These are phyloP conservation scores for Aphelinus atriplicis DNA, from an alignment of 1,140 invertebrate genomes.

Conservation along the genomic window DNA sequence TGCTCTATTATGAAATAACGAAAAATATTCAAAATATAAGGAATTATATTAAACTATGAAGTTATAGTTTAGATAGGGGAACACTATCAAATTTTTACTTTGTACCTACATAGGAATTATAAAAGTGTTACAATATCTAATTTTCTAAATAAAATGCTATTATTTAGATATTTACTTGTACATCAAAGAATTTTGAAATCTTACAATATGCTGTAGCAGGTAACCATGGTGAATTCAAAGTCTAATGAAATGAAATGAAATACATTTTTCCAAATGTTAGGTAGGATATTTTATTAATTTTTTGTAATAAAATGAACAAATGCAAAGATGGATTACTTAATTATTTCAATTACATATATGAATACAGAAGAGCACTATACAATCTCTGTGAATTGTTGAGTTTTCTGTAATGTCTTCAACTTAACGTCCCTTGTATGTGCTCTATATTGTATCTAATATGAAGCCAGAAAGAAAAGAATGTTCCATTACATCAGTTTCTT, in stretches of 20 bases:
- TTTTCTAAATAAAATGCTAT: slow-evolving; percentile 49
- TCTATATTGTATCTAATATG: slow-evolving; percentile 48
- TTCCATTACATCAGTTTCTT: slow-evolving; percentile 62
- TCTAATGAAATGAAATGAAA: slow-evolving; percentile 20
- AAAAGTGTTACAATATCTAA: slow-evolving; percentile 54
- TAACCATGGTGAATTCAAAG: slow-evolving; percentile 13
- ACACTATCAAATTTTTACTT: slow-evolving; percentile 62
- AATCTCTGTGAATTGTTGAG: slow-evolving; percentile 27
- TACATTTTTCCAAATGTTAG: slow-evolving; percentile 36
- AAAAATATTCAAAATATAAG: slow-evolving; percentile 49
- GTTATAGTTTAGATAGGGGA: slow-evolving; percentile 62
- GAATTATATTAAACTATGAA: slow-evolving; percentile 50
- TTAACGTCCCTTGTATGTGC: slow-evolving; percentile 1
- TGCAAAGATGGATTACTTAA: slow-evolving; percentile 38
- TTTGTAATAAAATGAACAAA: slow-evolving; percentile 34
- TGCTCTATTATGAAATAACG: slow-evolving; percentile 43
- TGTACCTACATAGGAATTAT: slow-evolving; percentile 48
- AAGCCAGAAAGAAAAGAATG: slow-evolving; percentile 57
- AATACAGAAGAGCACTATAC: slow-evolving; percentile 23
- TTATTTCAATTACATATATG: slow-evolving; percentile 29
- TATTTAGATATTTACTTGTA: slow-evolving; percentile 50
- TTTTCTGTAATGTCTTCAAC: slow-evolving; percentile 37
- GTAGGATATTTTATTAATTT: slow-evolving; percentile 36
- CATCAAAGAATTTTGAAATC: slow-evolving; percentile 43
- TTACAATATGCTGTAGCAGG: slow-evolving; percentile 32